Percentiles rank a stretch among this genome's conserved stretches.
Evolutionary conservation across 2,113 vertebrate genomes (phyloP).

Genomic region (Elgaria multicarinata): DNA sequence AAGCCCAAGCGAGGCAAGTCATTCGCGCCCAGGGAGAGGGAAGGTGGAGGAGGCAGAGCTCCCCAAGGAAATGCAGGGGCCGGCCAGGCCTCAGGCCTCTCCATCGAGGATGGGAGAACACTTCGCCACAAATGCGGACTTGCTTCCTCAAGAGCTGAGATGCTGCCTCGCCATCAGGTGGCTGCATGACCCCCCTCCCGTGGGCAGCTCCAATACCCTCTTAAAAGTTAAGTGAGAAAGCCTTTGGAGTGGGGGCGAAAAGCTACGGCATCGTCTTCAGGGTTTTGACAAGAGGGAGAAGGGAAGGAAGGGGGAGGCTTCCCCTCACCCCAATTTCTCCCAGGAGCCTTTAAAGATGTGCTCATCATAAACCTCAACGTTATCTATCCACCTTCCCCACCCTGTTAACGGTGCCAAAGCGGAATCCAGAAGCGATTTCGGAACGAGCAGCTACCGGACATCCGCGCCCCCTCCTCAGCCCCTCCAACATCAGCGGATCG

Average conservation of each 20-base stretch:
- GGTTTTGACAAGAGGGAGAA: neutral
- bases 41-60: no score
- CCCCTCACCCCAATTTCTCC: neutral
- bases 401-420: no score
- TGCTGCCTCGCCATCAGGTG: neutral
- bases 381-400: no score
- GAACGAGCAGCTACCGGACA: no score
- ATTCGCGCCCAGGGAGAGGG: no score
- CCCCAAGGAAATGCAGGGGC: no score
- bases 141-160: neutral
- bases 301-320: neutral
- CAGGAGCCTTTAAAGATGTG: neutral
- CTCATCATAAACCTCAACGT: neutral
- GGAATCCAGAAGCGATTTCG: neutral
- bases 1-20: neutral
- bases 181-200: neutral
- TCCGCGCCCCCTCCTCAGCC: no score
- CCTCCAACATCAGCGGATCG: neutral
- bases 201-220: neutral
- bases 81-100: no score
- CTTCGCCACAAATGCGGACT: neutral
- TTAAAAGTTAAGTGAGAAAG: neutral
- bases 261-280: neutral
- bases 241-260: neutral
- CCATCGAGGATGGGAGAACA: no score